phyloP scores from a whole-genome alignment of 2,113 vertebrate species.

The Scartelaos histophorus region DNA sequence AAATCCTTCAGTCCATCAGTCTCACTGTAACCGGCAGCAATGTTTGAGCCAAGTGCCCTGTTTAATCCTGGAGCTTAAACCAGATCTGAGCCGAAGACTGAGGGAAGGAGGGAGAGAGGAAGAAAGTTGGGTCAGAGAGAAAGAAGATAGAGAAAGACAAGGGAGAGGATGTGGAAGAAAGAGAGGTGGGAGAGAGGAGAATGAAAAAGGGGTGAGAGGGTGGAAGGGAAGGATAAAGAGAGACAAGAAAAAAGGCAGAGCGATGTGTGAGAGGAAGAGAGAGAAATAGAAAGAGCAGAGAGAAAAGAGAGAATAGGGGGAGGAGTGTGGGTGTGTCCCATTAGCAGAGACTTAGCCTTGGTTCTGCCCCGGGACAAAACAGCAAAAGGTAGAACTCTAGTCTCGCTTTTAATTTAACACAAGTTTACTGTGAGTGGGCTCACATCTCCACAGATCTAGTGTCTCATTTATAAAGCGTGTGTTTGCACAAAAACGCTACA shows the following conservation, averaged over 20 bases:
- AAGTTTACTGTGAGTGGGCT: too few species aligned
- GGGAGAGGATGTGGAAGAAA: not conserved
- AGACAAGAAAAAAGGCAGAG: not conserved
- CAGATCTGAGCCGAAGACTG: conserved; percentile 51
- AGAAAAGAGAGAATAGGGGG: not conserved
- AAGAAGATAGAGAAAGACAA: not conserved
- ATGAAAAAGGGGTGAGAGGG: fast-evolving
- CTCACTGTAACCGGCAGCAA: conserved; percentile 50
- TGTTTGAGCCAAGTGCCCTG: conserved; percentile 43
- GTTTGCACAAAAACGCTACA: too few species aligned
- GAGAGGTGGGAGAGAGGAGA: not conserved
- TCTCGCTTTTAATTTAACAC: not conserved
- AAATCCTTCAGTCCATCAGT: conserved; percentile 12
- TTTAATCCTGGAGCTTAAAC: conserved; percentile 56
- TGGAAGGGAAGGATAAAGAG: not conserved
- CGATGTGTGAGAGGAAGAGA: not conserved
- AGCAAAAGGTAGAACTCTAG: not conserved
- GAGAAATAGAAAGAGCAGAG: not conserved
- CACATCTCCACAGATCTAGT: too few species aligned
- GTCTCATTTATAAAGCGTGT: too few species aligned
- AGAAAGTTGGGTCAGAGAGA: conserved; percentile 11
- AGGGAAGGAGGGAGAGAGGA: too few species aligned
- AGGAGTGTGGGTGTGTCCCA: conserved; percentile 41
- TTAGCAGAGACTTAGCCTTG: conserved; percentile 69
- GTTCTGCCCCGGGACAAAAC: conserved; percentile 31